Evolutionary conservation across 2,888 invertebrate genomes (phyloP), one percentile per base, ranked within the genome.

Genomic region (Machimus rusticus): DNA sequence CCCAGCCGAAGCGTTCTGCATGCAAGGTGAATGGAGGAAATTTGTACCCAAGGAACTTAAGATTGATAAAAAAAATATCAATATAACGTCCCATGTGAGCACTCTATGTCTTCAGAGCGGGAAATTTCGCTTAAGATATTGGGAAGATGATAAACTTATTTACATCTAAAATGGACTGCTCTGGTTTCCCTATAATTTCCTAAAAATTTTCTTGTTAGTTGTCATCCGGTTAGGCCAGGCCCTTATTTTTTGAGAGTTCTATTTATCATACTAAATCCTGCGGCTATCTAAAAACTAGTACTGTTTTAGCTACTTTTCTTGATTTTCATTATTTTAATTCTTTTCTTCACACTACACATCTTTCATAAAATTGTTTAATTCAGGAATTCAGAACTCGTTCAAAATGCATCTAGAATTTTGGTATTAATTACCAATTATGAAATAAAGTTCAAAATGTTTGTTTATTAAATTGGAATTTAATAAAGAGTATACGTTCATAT

Each of bases 121-220:
- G 37, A 66, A 9, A 66, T 1, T 51, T n/a, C 16, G 8, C 28
- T 74, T 74, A 31, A 74, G 74, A 74, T 74, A 31, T 28, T 37
- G 39, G 39, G 76, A 78, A 78, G 78, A 78, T 23, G 8, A 19
- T 39, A 76, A 81, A 31, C 55, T 79, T 79, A 79, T 46, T 28
- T 81, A 81, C 34, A 81, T 55, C 46, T 31, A 66, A 82, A 82
- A 82, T 82, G 82, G 82, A 82, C 66, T 66, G n/a, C 37, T 82
- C 57, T 82, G 5, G 1, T 34, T 55, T 82, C 66, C 66, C 82
- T 57, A 82, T 23, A 28, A 76, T 31, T 34, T 66, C 66, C 37
- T 16, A 79, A n/a, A 46, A 78, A 37, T 31, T 79, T 79, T 19
- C 28, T 46, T 43, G 43, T 76, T 76, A 28, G 8, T 76, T 76